Percentiles rank a stretch among this genome's conserved stretches.
phyloP scores from a whole-genome alignment of 2,113 vertebrate genomes.

The Ornithorhynchus anatinus region DNA sequence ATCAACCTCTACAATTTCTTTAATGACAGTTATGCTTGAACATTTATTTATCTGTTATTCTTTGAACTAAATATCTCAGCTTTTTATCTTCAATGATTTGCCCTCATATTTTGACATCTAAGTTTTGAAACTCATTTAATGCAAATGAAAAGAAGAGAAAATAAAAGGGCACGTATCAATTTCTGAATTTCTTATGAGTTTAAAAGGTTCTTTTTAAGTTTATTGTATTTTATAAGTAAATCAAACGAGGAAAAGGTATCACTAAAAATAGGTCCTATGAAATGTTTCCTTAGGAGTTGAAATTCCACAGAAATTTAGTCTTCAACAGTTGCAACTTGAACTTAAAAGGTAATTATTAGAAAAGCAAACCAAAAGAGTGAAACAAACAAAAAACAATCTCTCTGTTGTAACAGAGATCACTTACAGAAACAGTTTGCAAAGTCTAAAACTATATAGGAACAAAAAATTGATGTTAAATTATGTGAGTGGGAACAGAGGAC shows the following conservation, averaged over 20 bases:
- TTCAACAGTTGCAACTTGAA: slow-evolving; percentile 69
- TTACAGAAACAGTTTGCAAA: slow-evolving; percentile 76
- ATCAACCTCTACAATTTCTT: too few relatives aligned
- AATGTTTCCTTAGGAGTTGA: slow-evolving; percentile 62
- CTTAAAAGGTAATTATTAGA: slow-evolving; percentile 67
- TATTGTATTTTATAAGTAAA: neutral
- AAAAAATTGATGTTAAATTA: slow-evolving; percentile 73
- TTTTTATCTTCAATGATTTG: too few relatives aligned
- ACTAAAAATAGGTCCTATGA: neutral
- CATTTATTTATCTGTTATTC: too few relatives aligned
- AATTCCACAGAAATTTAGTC: slow-evolving; percentile 62
- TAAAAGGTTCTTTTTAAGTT: neutral
- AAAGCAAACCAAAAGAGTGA: slow-evolving; percentile 61
- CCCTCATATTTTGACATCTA: too few relatives aligned
- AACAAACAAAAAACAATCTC: slow-evolving; percentile 64
- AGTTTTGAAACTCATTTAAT: too few relatives aligned
- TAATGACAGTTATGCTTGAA: too few relatives aligned
- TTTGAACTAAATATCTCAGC: too few relatives aligned
- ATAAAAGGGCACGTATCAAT: neutral
- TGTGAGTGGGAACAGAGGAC: slow-evolving; percentile 56
- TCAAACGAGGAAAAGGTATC: neutral
- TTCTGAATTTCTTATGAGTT: neutral
- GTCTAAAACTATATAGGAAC: slow-evolving; percentile 58
- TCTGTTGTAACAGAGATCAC: slow-evolving; percentile 56
- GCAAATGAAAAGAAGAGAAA: neutral